Evolutionary conservation across 2,888 invertebrate genomes (phyloP).

Genomic region (Spilarctia lutea): DNA sequence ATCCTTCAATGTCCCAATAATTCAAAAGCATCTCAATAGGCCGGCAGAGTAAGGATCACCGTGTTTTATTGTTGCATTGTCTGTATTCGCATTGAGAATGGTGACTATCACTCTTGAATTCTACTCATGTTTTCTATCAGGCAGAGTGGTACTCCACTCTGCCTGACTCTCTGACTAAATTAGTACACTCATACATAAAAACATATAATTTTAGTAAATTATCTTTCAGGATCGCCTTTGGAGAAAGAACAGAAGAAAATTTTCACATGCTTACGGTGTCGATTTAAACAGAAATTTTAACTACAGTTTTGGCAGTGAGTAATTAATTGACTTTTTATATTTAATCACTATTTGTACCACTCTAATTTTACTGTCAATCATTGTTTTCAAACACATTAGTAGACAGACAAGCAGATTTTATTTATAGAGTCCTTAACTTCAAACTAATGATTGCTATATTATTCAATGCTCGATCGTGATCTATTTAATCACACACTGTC

Average conservation of each 20-base stretch:
- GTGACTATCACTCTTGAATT: too few species aligned
- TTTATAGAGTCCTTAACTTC: neutral
- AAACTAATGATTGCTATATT: neutral
- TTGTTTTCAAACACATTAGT: too few species aligned
- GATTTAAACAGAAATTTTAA: slow-evolving; percentile 89
- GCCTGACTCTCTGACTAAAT: too few species aligned
- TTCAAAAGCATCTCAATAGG: too few species aligned
- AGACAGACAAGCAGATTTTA: neutral
- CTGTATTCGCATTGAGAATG: too few species aligned
- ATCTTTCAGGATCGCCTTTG: slow-evolving; percentile 86
- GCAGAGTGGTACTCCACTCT: too few species aligned
- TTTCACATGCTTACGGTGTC: slow-evolving; percentile 77
- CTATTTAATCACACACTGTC: neutral
- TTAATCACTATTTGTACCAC: neutral
- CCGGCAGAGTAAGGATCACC: too few species aligned
- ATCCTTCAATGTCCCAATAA: too few species aligned
- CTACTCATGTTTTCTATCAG: too few species aligned
- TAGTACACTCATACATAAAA: too few species aligned
- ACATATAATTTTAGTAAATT: neutral
- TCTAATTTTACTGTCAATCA: neutral
- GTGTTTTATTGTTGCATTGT: too few species aligned
- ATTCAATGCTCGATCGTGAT: neutral
- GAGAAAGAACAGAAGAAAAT: slow-evolving; percentile 86
- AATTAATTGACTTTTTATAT: neutral
- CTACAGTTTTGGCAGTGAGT: slow-evolving; percentile 83